These are phyloP conservation scores for Agapornis canus DNA, from an alignment of 2,797 vertebrate species.

Conservation along the genomic window DNA sequence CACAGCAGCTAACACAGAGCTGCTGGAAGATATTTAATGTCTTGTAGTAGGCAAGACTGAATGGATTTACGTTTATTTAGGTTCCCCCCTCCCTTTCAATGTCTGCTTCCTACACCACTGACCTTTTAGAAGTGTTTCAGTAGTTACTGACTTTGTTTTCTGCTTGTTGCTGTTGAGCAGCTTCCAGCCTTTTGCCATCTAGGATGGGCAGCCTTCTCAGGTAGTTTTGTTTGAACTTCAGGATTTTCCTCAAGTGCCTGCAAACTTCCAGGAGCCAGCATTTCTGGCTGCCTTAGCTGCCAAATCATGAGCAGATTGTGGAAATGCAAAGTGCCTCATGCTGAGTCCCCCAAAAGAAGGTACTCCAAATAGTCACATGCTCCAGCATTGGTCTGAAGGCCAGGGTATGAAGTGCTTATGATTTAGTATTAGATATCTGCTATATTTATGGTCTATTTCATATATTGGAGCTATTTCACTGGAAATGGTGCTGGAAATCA, in stretches of 20 bases:
- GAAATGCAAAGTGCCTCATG: not conserved
- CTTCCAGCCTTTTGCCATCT: not conserved
- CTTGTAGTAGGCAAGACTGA: constrained; percentile 35
- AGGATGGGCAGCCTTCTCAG: not conserved
- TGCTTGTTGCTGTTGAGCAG: not conserved
- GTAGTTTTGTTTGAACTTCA: not conserved
- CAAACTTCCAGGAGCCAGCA: not conserved
- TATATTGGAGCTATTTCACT: constrained; percentile 5
- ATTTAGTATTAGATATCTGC: not conserved
- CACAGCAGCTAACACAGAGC: not conserved
- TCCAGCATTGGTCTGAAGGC: not conserved
- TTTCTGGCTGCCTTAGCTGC: not conserved
- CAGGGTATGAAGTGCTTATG: not conserved
- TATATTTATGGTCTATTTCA: not conserved
- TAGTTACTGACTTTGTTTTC: not conserved
- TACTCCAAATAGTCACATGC: not conserved
- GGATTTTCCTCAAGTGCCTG: not conserved
- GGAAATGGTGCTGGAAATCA: constrained; percentile 35
- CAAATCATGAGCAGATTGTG: not conserved
- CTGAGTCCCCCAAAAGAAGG: not conserved
- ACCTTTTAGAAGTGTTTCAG: not conserved
- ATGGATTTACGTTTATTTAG: constrained; percentile 37
- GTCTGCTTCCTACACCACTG: not conserved
- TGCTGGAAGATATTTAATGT: constrained; percentile 12
- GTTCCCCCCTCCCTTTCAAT: not conserved